Conservation (phyloP, 2,888 invertebrate species). For the Hypercompe scribonia region DNA sequence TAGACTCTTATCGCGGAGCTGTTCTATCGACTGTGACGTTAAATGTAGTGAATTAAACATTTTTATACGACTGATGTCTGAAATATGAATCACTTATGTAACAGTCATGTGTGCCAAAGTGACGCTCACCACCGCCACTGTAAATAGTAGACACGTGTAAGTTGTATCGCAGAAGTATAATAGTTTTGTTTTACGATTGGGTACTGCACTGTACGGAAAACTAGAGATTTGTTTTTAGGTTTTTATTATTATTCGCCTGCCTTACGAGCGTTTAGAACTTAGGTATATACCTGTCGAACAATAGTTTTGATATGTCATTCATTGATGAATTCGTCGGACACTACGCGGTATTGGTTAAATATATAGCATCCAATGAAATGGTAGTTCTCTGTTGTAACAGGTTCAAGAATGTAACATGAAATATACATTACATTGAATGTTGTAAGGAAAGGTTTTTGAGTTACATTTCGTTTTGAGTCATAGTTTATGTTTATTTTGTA, state of each 20-base stretch:
- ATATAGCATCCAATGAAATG: constrained; percentile 45
- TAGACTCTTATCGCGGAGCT: constrained; percentile 26
- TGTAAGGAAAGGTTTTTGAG: constrained; percentile 54
- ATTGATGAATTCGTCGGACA: constrained; percentile 6
- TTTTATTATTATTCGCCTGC: constrained; percentile 42
- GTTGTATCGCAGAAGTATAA: constrained; percentile 45
- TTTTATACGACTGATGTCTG: constrained; percentile 36
- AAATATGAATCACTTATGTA: constrained; percentile 37
- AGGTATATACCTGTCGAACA: constrained; percentile 6
- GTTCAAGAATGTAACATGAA: constrained; percentile 23
- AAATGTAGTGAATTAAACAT: constrained; percentile 36
- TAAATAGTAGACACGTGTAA: constrained; percentile 46
- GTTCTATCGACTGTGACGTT: constrained; percentile 30
- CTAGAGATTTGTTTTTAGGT: constrained; percentile 48
- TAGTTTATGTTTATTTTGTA: constrained; percentile 69
- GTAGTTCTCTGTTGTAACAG: constrained; percentile 32
- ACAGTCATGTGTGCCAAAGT: constrained; percentile 39
- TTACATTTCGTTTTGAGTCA: constrained; percentile 65
- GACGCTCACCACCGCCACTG: constrained; percentile 33
- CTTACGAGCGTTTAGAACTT: constrained; percentile 36
- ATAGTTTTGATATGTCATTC: neutral
- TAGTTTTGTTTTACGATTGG: constrained; percentile 49
- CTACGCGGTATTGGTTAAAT: constrained; percentile 46
- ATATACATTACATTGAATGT: constrained; percentile 32
- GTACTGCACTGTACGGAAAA: constrained; percentile 34